Base-by-base conservation (phyloP, 2,113 vertebrate species). In the Melanotaenia duboulayi region DNA sequence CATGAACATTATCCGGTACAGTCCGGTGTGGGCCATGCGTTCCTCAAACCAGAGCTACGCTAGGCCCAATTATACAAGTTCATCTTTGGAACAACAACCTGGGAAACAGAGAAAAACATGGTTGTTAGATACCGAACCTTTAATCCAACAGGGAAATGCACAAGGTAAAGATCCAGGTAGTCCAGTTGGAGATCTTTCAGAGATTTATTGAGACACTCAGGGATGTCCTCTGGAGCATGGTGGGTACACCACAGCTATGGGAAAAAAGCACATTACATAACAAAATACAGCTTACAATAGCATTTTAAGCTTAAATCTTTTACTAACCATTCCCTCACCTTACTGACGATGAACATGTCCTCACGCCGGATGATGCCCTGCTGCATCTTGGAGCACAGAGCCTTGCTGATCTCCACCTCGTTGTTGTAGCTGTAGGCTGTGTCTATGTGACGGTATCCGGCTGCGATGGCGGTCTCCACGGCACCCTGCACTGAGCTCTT, bases 401-500 rank as follows among this genome's bases (percentile, higher is more conserved):
- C 94, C 6, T 84, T 89, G 0, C 94, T 93, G 0, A 95, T 56
- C 3, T 92, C 89, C 44, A 52, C 80, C 69, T 95, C 93, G 7
- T 92, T 94, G 0, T 25, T 0, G 80, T 95, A 94, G 67, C 44
- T 1, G 87, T 76, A 83, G 7, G 94, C 94, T 0, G 92, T 91
- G 69, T 95, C 94, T 10, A 95, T 85, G 76, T 94, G 94, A 22
- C 93, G 92, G 74, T 92, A 95, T 6, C 94, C 94, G 0, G 93
- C 93, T 0, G 94, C 92, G 0, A 95, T 93, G 58, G 92, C 94
- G 0, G 92, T 57, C 62, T 94, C 93, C 17, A 88, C 90, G 0
- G 93, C 93, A 0, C 83, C 78, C 63, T 93, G 90, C 24, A 76
- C 1, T 1, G 69, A 65, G 16, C 57, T 51, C 11, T 19, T 70